Base-by-base conservation (phyloP, 2,113 vertebrate species). In the Alligator sinensis region DNA sequence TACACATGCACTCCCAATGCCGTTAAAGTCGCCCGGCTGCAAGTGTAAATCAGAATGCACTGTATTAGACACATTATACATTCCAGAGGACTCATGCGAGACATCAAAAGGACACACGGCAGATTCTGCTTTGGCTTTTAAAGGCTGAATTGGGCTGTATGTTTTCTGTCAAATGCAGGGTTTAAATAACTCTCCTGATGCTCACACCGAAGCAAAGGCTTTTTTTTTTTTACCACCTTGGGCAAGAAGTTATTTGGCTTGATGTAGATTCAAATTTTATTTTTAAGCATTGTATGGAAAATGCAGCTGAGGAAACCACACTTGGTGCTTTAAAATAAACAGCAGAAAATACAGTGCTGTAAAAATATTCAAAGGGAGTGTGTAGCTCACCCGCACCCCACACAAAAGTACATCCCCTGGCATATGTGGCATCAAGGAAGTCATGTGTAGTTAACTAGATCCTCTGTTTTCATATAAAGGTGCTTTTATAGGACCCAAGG, bases 261-360 rank as follows among this genome's bases (percentile, higher is more conserved):
- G 90, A 83, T 84, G 25, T 10, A 82, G 62, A 72, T 89, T 92
- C 59, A 57, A 89, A 86, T 63, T 95, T 88, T 91, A 84, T 91
- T 94, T 93, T 96, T 93, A 92, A 94, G 81, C 74, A 84, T 82
- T 85, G 81, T 57, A 94, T 76, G 86, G 94, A 84, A 93, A 92
- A 82, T 24, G 30, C 78, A 86, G 60, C 64, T 90, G 78, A 91
- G 94, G 91, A 95, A 96, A 82, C 94, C 87, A 0, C 84, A 90
- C 30, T 90, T 82, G 27, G 68, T 91, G 77, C 86, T 94, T 89
- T 95, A 91, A 84, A 96, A 82, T 95, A 94, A 93, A 55, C 84
- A 58, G 86, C 80, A 84, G 77, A 76, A 89, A 91, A 90, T 54
- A 84, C 88, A 80, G 68, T 70, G 54, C 68, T 85, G 89, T 89